Base-by-base conservation (phyloP, 2,797 vertebrate species). In the Garrulus glandarius region DNA sequence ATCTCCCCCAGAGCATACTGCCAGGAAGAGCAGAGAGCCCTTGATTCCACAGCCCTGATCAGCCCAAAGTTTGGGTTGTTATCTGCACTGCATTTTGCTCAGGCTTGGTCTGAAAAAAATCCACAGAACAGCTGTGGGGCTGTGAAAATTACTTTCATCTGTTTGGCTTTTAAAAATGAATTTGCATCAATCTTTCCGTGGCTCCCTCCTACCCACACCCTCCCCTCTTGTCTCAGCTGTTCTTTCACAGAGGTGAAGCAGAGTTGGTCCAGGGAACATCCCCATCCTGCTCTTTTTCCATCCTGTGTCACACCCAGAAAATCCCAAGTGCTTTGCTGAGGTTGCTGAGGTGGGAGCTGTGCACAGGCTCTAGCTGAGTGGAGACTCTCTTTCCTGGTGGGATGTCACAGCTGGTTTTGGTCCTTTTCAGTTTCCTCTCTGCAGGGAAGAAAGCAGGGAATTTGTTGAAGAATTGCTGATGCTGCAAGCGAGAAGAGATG, bases 91-190 rank as follows among this genome's bases (percentile, higher is more conserved):
- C 5, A 5, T 92, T 95, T 94, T 89, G 41, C 52, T 94, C 53
- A 84, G 90, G 26, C 93, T 84, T 43, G 44, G 65, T 95, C 95
- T 95, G 47, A 97, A 97, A 63, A 96, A 97, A 97, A 97, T 76
- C 96, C 85, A 52, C 77, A 75, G 72, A 96, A 95, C 97, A 98
- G 96, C 98, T 98, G 97, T 98, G 96, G 83, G 84, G 78, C 91
- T 97, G 95, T 94, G 96, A 97, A 98, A 98, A 98, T 98, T 96
- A 97, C 97, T 98, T 98, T 98, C 98, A 98, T 97, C 95, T 98
- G 98, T 98, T 97, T 98, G 97, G 97, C 96, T 97, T 97, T 97
- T 97, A 94, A 92, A 91, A 93, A 93, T 94, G 96, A 97, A 97
- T 97, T 98, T 97, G 92, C 93, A 97, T 98, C 97, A 98, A 94